phyloP scores from a whole-genome alignment of 2,888 invertebrate species.

The Urechis unicinctus region DNA sequence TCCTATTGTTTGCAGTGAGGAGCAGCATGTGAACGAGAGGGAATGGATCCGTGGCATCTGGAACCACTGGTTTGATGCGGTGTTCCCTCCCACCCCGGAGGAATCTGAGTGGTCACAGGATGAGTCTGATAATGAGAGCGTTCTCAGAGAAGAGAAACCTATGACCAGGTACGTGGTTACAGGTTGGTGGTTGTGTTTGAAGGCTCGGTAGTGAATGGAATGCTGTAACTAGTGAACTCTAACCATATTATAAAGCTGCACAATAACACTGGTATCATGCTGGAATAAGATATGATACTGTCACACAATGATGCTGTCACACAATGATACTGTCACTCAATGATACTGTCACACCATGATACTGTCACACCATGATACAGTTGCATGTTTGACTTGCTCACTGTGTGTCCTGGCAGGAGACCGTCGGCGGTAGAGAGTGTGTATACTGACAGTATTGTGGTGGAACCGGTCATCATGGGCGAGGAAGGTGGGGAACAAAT shows the following conservation, averaged over 20 bases:
- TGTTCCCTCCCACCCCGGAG: conserved; percentile 41
- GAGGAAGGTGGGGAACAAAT: conserved; percentile 15
- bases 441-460: conserved; percentile 10
- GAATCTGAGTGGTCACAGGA: conserved; percentile 33
- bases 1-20: too few species aligned
- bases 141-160: conserved; percentile 1
- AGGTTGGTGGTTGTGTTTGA: too few species aligned
- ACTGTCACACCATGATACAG: neutral
- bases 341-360: too few species aligned
- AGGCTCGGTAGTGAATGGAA: too few species aligned
- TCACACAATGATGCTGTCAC: too few species aligned
- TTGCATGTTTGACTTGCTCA: neutral
- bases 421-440: conserved; percentile 7
- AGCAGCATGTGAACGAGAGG: conserved; percentile 30
- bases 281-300: too few species aligned
- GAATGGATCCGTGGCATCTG: conserved; percentile 48
- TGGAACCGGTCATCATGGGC: conserved; percentile 13
- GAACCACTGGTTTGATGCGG: conserved; percentile 50
- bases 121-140: conserved; percentile 15
- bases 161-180: neutral
- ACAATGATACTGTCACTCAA: too few species aligned
- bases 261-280: too few species aligned
- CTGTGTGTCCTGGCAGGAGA: neutral
- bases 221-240: too few species aligned
- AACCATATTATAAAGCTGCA: too few species aligned